Base-by-base conservation (phyloP, 2,113 vertebrate genomes). In the Ctenomys sociabilis region DNA sequence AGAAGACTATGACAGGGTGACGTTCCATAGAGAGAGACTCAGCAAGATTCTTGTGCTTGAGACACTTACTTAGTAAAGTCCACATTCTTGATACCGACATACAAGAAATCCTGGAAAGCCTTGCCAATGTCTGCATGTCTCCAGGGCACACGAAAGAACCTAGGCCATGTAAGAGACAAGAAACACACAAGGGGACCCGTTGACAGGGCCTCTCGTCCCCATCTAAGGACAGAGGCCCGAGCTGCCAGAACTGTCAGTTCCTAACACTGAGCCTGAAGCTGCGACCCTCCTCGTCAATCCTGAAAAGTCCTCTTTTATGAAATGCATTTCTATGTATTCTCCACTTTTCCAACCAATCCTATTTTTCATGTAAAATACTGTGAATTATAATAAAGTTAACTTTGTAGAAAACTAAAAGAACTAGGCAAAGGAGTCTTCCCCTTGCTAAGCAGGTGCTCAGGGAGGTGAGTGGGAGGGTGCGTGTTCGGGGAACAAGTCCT, bases 201-300 rank as follows among this genome's bases (percentile, higher is more conserved):
- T 5, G 37, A 11, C 11, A 28, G 0, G 3, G 11, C 17, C 35
- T 89, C 35, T 70, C 16, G 63, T 35, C 59, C 59, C 59, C 59
- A 61, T 5, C 21, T 22, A 40, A 19, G 24, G 54, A 32, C 7
- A 35, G 3, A 22, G 3, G 4, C 11, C 9, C 8, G 14, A 16
- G 26, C 12, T 1, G 35, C 7, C 6, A 11, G 2, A 14, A 3
- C 3, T 4, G 6, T 13, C 63, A 24, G 43, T 57, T 13, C 26
- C 12, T n/a, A 37, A 7, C 5, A 1, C 35, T 45, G 4, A 26
- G 63, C 57, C 6, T 35, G 8, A 40, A 22, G 7, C 6, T 22
- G 0, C 30, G 35, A 10, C 0, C 26, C 32, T 4, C 70, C 37
- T 9, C 9, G 21, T 8, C 0, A 13, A 30, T 30, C 24, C 10